Percentiles rank a stretch among this genome's conserved stretches.
Evolutionary conservation across 2,113 vertebrate species (phyloP).

Genomic region (Zosterops hypoxanthus): DNA sequence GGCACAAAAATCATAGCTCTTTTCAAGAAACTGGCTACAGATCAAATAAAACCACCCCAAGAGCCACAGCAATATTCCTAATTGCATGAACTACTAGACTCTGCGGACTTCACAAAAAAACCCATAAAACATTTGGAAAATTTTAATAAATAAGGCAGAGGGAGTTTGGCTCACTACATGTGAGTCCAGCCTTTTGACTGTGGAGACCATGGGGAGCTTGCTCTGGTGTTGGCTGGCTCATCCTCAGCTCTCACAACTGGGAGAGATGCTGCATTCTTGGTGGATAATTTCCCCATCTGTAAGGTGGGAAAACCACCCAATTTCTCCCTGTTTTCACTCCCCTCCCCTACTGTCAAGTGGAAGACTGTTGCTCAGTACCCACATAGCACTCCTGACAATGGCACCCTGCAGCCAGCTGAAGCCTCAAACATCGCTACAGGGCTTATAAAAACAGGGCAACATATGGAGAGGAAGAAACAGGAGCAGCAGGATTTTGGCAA

Average conservation of each 20-base stretch:
- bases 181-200: not conserved
- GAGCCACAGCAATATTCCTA: not conserved
- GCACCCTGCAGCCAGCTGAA: not conserved
- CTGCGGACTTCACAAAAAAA: not conserved
- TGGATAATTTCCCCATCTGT: not conserved
- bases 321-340: not conserved
- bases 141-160: not conserved
- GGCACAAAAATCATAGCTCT: not conserved
- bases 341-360: not conserved
- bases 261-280: not conserved
- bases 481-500: conserved; percentile 27
- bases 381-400: not conserved
- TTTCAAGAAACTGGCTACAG: not conserved
- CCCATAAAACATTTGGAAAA: not conserved
- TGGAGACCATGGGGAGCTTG: not conserved
- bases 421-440: not conserved
- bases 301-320: not conserved
- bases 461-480: conserved; percentile 38
- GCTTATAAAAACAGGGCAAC: not conserved
- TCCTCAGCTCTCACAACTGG: not conserved
- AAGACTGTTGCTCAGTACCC: not conserved
- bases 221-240: not conserved
- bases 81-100: not conserved
- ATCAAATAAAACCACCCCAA: not conserved
- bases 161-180: not conserved